Evolutionary conservation across 2,113 vertebrate species (phyloP), one percentile per base, ranked within the genome.

Genomic region (Tapirus terrestris): DNA sequence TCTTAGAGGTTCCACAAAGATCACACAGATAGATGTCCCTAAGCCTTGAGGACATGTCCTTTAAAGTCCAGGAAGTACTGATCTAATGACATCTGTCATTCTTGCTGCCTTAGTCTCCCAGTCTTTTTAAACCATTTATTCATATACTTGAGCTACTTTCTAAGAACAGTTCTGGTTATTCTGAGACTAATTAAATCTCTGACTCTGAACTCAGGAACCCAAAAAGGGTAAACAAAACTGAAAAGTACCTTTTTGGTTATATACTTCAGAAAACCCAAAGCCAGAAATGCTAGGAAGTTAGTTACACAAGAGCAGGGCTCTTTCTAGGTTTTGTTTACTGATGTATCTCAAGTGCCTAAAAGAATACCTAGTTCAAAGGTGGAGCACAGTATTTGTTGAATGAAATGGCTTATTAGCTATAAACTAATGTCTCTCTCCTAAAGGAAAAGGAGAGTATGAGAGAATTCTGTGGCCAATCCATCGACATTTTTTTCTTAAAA

Each of bases 151-250:
- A 98, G 96, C 93, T 98, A 96, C 97, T 97, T 97, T 97, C 90
- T 94, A 97, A 97, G 98, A 98, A 98, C 85, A 98, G 76, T 73
- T 91, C 33, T 95, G 91, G 87, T 97, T 98, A 98, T 98, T 98
- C 97, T 98, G 90, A 98, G 76, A 94, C 43, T 73, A 94, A 98
- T 95, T 96, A 98, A 97, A 98, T 94, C 81, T 98, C 82, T 96
- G 95, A 98, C 92, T 94, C 51, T 86, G 93, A 98, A 98, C 95
- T 96, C 94, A 98, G 96, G 51, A 94, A 95, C 48, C 11, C 53
- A 92, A 87, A 25, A 91, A 79, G 61, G 25, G 21, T 88, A 97
- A 96, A 93, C 18, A 96, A 87, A 98, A 85, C n/a, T 67, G 43
- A 91, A 79, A 96, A 82, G 43, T 65, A 90, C 2, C 3, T 70